Evolutionary conservation across 2,888 invertebrate species (phyloP).

Genomic region (Erpobdella octoculata): DNA sequence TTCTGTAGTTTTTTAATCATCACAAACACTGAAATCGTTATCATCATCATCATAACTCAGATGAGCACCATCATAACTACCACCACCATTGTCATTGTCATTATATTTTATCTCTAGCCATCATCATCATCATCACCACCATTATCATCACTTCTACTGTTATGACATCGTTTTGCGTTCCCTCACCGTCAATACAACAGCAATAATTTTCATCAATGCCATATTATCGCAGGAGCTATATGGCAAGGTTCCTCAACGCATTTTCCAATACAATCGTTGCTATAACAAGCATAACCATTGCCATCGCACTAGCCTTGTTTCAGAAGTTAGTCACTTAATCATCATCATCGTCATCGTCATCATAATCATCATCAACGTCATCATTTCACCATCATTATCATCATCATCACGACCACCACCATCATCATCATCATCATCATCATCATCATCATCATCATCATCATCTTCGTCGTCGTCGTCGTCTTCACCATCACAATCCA

Average conservation of each 20-base stretch:
- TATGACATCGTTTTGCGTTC: no score
- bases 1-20: no score
- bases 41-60: not conserved
- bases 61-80: no score
- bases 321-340: no score
- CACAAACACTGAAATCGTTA: not conserved
- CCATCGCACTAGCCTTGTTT: no score
- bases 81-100: not conserved
- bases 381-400: not conserved
- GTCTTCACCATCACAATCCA: no score
- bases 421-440: slow-evolving; percentile 19
- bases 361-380: not conserved
- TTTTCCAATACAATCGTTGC: no score
- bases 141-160: not conserved
- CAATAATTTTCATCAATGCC: no score
- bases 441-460: slow-evolving; percentile 4
- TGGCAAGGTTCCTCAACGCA: no score
- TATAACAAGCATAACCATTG: no score
- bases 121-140: not conserved
- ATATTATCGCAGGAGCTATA: no score
- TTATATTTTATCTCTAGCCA: not conserved
- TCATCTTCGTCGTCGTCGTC: not conserved
- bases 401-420: not conserved
- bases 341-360: not conserved
- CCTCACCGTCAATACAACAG: no score